A percentile compares a stretch with the other conserved stretches of the same genome.
Evolutionary conservation across 35 echinoderm and acorn worm genomes (phyloP).

Genomic region (Ophioderma brevispina): DNA sequence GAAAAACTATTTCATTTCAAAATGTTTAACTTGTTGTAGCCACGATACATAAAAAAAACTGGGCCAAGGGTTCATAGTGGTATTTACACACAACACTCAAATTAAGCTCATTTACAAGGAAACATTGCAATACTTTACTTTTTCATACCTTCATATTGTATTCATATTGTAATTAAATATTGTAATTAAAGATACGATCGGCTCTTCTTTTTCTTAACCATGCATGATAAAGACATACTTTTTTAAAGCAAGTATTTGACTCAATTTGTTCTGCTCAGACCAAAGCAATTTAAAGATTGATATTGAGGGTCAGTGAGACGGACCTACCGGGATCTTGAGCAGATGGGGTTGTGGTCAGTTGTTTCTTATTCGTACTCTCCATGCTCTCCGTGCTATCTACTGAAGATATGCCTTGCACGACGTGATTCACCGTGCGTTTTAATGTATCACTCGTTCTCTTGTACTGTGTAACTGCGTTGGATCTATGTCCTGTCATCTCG

Average conservation of each 20-base stretch:
- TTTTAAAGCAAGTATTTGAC: not conserved
- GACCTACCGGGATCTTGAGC: not conserved
- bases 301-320: not conserved
- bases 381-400: not conserved
- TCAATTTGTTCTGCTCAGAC: not conserved
- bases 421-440: slow-evolving; percentile 6
- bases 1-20: too few species aligned
- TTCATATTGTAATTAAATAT: too few species aligned
- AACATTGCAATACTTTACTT: too few species aligned
- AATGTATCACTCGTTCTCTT: slow-evolving; percentile 1
- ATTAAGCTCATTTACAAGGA: too few species aligned
- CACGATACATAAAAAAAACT: too few species aligned
- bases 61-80: too few species aligned
- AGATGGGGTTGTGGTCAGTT: not conserved
- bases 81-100: too few species aligned
- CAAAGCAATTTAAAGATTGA: not conserved
- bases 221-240: too few species aligned
- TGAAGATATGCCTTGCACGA: slow-evolving; percentile 3
- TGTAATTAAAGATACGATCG: too few species aligned
- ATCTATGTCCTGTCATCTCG: slow-evolving; percentile 19
- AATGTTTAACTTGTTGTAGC: too few species aligned
- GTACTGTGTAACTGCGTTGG: not conserved
- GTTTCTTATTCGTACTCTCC: not conserved
- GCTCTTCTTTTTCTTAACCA: too few species aligned
- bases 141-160: too few species aligned